These are phyloP conservation scores for Altica lythri DNA, from an alignment of 2,888 invertebrate species.

Conservation along the genomic window DNA sequence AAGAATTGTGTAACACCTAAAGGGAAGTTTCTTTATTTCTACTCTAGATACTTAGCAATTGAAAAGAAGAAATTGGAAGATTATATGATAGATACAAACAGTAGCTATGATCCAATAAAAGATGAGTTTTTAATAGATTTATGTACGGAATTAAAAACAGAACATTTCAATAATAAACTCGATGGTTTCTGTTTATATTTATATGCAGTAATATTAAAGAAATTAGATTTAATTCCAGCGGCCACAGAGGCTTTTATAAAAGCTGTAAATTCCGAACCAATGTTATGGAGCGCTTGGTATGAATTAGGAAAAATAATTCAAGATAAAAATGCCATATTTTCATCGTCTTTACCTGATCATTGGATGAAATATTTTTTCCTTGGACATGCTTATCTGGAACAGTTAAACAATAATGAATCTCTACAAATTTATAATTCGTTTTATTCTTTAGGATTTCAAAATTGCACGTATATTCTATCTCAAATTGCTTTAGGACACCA, in stretches of 20 bases:
- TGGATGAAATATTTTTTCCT: slow-evolving; percentile 96
- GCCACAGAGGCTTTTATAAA: slow-evolving; percentile 81
- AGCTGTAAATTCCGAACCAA: slow-evolving; percentile 77
- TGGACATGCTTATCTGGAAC: slow-evolving; percentile 86
- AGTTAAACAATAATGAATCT: slow-evolving; percentile 89
- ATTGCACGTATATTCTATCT: slow-evolving; percentile 86
- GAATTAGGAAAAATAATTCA: slow-evolving; percentile 83
- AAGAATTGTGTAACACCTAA: slow-evolving; percentile 72
- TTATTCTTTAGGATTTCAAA: slow-evolving; percentile 78
- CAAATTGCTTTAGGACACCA: slow-evolving; percentile 93
- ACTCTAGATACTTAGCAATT: slow-evolving; percentile 84
- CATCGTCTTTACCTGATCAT: slow-evolving; percentile 75
- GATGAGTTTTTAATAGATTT: slow-evolving; percentile 63
- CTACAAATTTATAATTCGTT: slow-evolving; percentile 80
- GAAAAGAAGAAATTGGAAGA: slow-evolving; percentile 92
- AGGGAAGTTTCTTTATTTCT: slow-evolving; percentile 81
- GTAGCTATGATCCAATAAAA: slow-evolving; percentile 64
- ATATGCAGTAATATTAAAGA: slow-evolving; percentile 89
- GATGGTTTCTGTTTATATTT: slow-evolving; percentile 90
- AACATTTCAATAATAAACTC: slow-evolving; percentile 65
- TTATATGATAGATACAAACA: slow-evolving; percentile 67
- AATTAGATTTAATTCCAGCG: slow-evolving; percentile 77
- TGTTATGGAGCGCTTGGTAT: slow-evolving; percentile 95
- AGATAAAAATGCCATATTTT: slow-evolving; percentile 71
- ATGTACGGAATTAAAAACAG: slow-evolving; percentile 62